Conservation (phyloP, 2,888 invertebrate species). For the Heliconius cydno region DNA sequence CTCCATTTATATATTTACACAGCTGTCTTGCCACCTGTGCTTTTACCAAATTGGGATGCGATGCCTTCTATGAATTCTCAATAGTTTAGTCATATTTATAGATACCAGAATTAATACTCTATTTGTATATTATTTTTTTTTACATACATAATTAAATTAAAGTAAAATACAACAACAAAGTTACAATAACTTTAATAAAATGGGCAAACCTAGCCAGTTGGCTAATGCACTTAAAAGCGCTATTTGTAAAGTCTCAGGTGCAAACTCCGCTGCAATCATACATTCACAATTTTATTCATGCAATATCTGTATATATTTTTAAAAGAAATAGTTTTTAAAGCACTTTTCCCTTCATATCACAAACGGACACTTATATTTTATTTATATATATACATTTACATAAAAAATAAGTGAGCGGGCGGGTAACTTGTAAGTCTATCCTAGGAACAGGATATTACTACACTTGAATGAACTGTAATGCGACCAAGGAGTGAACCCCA, state of each 20-base stretch:
- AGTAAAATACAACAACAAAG: not conserved
- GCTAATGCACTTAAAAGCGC: not conserved
- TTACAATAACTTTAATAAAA: not conserved
- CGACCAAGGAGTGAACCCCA: slow-evolving; percentile 25
- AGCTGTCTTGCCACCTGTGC: slow-evolving; percentile 1
- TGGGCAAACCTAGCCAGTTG: not conserved
- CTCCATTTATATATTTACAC: not conserved
- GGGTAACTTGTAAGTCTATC: slow-evolving; percentile 21
- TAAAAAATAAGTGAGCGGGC: not conserved
- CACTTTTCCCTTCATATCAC: not conserved
- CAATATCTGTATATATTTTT: not conserved
- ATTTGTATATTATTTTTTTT: not conserved
- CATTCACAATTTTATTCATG: too few species aligned
- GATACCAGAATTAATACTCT: not conserved
- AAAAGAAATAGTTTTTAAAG: not conserved
- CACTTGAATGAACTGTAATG: slow-evolving; percentile 36
- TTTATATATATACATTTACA: not conserved
- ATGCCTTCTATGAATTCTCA: not conserved
- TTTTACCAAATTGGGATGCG: not conserved
- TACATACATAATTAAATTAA: not conserved
- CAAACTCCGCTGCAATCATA: not conserved
- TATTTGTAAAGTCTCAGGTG: not conserved
- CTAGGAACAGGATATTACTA: slow-evolving; percentile 25
- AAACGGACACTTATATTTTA: slow-evolving; percentile 1
- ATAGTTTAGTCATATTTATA: not conserved